Percentiles rank a stretch among this genome's conserved stretches.
These are phyloP conservation scores for Merodon equestris DNA, from an alignment of 2,888 invertebrate genomes.

Conservation along the genomic window DNA sequence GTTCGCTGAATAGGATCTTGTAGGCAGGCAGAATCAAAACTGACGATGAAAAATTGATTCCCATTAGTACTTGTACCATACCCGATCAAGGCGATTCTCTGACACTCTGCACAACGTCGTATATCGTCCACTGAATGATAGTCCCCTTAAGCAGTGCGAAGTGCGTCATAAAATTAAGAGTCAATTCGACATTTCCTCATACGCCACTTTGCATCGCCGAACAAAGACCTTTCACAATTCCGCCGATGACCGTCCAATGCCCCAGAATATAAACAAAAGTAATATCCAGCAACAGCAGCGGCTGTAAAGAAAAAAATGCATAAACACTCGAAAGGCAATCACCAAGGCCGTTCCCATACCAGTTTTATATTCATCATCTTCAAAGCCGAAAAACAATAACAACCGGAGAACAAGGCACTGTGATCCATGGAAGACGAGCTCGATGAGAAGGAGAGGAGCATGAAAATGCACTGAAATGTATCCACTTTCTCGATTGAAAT, in stretches of 20 bases:
- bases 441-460: not conserved
- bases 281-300: not conserved
- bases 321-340: constrained; percentile 37
- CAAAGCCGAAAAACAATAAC: not conserved
- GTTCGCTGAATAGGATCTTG: too few relatives aligned
- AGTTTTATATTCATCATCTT: constrained; percentile 34
- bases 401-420: not conserved
- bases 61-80: too few relatives aligned
- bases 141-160: too few relatives aligned
- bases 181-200: constrained; percentile 9
- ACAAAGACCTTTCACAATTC: constrained; percentile 35
- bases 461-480: constrained; percentile 21
- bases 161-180: constrained; percentile 1
- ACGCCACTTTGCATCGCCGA: not conserved
- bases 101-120: too few relatives aligned
- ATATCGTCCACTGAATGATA: too few relatives aligned
- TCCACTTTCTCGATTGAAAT: constrained; percentile 42
- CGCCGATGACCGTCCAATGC: constrained; percentile 28
- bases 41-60: too few relatives aligned
- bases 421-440: too few relatives aligned
- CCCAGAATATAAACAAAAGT: constrained; percentile 3
- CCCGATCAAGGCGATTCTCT: too few relatives aligned
- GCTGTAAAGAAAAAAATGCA: constrained; percentile 13
- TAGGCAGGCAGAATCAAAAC: too few relatives aligned
- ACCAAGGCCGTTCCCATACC: constrained; percentile 54